Evolutionary conservation across 2,113 vertebrate species (phyloP), one percentile per base, ranked within the genome.

Genomic region (Rafetus swinhoei): DNA sequence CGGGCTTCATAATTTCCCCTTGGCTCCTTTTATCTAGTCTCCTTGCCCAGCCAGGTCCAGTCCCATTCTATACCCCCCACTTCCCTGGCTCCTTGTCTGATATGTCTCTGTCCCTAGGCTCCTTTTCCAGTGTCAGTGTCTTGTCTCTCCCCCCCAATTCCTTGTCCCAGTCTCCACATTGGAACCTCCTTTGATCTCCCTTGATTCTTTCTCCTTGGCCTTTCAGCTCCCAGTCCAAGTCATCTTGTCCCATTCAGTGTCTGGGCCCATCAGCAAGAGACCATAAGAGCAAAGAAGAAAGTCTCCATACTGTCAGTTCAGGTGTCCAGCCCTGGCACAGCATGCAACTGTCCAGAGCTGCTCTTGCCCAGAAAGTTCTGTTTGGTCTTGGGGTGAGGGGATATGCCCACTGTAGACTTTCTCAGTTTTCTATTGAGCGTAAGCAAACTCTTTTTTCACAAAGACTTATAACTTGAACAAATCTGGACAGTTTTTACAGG

Each of bases 91-190:
- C 93, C 79, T 97, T 79, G 92, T 95, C 29, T 53, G 84, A 29
- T 94, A 92, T 87, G 89, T 91, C 82, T 91, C 87, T 79, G 81
- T 92, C 94, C 88, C 88, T 62, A 19, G 85, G 69, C 94, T 94
- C 90, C n/a, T 57, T 56, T 56, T 81, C 54, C 24, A 39, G 65
- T 72, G 32, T 72, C 15, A 72, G 7, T 72, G 65, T 69, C 18
- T 35, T 69, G 62, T 72, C n/a, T 72, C n/a, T 15, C 32, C 16
- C 65, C n/a, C 65, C 39, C 53, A 93, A 72, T 93, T 94, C 87
- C 62, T 76, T 90, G 1, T 87, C 93, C 81, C 90, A 79, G 86
- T 96, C 85, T 96, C 77, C 72, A 84, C 82, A 14, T 96, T 95
- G 90, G 29, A 82, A 96, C 81, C 59, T 85, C 92, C 92, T 95